Evolutionary conservation across 2,888 invertebrate species (phyloP).

Genomic region (Trachelus iudaicus): DNA sequence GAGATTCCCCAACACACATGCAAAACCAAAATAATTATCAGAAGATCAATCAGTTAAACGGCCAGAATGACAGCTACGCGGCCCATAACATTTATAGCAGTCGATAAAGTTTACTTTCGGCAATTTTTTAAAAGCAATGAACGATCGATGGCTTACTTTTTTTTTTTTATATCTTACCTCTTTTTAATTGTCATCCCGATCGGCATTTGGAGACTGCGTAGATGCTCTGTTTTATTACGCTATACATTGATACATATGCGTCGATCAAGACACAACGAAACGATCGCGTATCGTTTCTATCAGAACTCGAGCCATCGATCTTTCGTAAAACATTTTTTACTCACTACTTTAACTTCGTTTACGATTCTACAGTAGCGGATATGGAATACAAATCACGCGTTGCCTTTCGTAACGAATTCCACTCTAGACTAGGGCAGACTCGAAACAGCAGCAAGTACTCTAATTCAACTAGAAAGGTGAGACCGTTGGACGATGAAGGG

Average conservation of each 20-base stretch:
- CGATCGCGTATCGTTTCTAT: background rate
- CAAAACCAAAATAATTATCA: slow-evolving; percentile 50
- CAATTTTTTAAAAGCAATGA: background rate
- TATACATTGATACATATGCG: background rate
- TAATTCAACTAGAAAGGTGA: background rate
- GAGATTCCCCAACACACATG: slow-evolving; percentile 56
- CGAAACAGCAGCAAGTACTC: background rate
- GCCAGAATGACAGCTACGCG: slow-evolving; percentile 30
- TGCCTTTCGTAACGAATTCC: slow-evolving; percentile 60
- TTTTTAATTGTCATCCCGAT: background rate
- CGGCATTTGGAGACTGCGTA: background rate
- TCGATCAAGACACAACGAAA: background rate
- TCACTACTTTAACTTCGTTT: background rate
- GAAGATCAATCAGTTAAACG: slow-evolving; percentile 25
- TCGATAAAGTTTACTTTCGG: slow-evolving; percentile 26
- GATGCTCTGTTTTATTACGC: background rate
- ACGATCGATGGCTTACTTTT: background rate
- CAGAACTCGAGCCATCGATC: background rate
- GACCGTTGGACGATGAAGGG: background rate
- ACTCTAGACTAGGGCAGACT: background rate
- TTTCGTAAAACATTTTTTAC: background rate
- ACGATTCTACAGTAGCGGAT: slow-evolving; percentile 15
- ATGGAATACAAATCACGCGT: slow-evolving; percentile 56
- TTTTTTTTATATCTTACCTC: background rate
- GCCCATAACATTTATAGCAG: slow-evolving; percentile 36